Conservation (phyloP, 2,888 invertebrate species). For the Lasioglossum pauxillum region DNA sequence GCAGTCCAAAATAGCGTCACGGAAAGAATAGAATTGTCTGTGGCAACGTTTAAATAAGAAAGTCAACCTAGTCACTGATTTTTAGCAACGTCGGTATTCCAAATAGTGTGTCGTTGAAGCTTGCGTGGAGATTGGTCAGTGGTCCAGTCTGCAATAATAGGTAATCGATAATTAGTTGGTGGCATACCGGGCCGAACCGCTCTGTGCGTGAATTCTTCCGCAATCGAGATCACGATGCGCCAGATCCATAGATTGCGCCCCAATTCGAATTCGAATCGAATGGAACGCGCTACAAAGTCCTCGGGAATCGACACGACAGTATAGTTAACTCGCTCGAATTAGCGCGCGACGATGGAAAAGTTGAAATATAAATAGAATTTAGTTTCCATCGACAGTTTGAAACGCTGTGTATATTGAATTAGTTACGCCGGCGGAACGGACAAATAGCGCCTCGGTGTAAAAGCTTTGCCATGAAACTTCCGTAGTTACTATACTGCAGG, state of each 20-base stretch:
- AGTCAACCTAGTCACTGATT: neutral
- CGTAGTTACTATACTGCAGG: conserved; percentile 17
- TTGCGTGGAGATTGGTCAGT: neutral
- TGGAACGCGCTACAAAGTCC: neutral
- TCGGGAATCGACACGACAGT: conserved; percentile 10
- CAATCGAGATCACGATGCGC: conserved; percentile 23
- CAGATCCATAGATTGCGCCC: neutral
- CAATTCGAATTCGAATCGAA: conserved; percentile 19
- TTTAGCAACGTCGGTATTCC: neutral
- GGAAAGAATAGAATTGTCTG: neutral
- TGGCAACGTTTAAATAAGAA: neutral
- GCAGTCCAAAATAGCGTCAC: neutral
- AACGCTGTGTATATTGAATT: conserved; percentile 6
- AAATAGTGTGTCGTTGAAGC: neutral
- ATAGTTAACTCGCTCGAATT: neutral
- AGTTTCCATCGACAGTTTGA: neutral
- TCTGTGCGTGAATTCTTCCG: conserved; percentile 30
- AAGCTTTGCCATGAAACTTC: conserved; percentile 26
- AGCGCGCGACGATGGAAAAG: neutral
- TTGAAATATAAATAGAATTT: neutral
- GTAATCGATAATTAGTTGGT: conserved; percentile 53
- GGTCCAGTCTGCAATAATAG: conserved; percentile 23
- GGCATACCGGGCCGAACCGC: conserved; percentile 16
- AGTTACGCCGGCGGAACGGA: neutral
- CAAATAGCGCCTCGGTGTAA: conserved; percentile 5